phyloP scores from a whole-genome alignment of 2,797 vertebrate genomes.

The Fistularia tabacaria region DNA sequence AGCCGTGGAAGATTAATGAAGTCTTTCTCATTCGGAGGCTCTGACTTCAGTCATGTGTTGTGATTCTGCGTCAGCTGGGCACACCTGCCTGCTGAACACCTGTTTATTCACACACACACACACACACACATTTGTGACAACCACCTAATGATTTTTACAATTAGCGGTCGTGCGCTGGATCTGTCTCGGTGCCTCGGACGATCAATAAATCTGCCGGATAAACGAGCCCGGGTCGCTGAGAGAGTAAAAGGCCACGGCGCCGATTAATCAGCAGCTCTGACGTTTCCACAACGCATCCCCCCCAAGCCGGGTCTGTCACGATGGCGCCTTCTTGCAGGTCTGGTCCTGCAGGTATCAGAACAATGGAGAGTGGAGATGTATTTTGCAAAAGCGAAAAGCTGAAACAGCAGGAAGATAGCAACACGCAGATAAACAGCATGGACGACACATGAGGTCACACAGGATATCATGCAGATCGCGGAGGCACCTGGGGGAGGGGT shows the following conservation, averaged over 20 bases:
- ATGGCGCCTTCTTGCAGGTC: too few relatives aligned
- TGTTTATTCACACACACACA: constrained; percentile 17
- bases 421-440: too few relatives aligned
- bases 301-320: too few relatives aligned
- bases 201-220: constrained; percentile 71
- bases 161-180: constrained; percentile 52
- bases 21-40: background rate
- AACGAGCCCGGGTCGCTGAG: constrained; percentile 55
- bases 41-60: background rate
- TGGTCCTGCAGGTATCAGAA: too few relatives aligned
- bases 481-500: too few relatives aligned
- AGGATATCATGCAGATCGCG: too few relatives aligned
- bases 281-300: too few relatives aligned
- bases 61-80: constrained; percentile 2
- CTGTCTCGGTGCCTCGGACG: constrained; percentile 38
- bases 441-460: too few relatives aligned
- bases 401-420: too few relatives aligned
- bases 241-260: constrained; percentile 65
- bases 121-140: constrained; percentile 13
- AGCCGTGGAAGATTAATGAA: too few relatives aligned
- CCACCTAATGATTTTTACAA: constrained; percentile 51
- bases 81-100: constrained; percentile 6
- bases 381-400: too few relatives aligned
- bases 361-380: too few relatives aligned
- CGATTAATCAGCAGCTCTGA: constrained; percentile 63